Base-by-base conservation (phyloP, 2,113 vertebrate genomes). In the Trichomycterus rosablanca region DNA sequence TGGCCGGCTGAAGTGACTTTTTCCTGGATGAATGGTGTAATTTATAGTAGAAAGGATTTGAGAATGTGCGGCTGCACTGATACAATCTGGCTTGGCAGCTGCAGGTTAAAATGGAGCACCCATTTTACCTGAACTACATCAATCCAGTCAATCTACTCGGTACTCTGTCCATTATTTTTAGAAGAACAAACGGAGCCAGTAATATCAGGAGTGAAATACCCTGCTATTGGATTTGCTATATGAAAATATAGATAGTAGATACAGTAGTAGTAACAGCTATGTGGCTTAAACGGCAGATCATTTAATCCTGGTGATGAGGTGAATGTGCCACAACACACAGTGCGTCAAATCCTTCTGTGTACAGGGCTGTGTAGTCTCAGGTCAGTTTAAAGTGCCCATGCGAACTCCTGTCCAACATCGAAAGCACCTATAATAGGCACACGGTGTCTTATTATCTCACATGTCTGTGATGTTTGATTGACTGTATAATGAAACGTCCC, bases 41-140 rank as follows among this genome's bases (percentile, higher is more conserved):
- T 63, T 67, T 53, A 62, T 58, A 54, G 40, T 16, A 46, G 19
- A 37, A 62, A 51, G 44, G 53, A 16, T 20, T 53, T 53, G 24
- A 8, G 42, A 16, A 30, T 46, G 48, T 7, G 20, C 2, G 45
- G 45, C 45, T 40, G 32, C 24, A 42, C 34, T 60, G 45, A 53
- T 59, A 63, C 32, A 23, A 65, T 65, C 30, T 39, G 15, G 42
- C 53, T 18, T 42, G 24, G 57, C 28, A 58, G 52, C 24, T 46
- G 42, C 40, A 54, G 23, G 64, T 46, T 32, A 22, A 60, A 67
- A 30, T 15, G 0, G 14, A 67, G 14, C 15, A 11, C 53, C 45
- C 26, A 12, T 48, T 55, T 59, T 40, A 26, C 59, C 28, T 37
- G 52, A 34, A 52, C 20, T 5, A 48, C 20, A 59, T 23, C 30